Evolutionary conservation across 2,888 invertebrate species (phyloP), one percentile per base, ranked within the genome.

Genomic region (Mactromeris polynyma): DNA sequence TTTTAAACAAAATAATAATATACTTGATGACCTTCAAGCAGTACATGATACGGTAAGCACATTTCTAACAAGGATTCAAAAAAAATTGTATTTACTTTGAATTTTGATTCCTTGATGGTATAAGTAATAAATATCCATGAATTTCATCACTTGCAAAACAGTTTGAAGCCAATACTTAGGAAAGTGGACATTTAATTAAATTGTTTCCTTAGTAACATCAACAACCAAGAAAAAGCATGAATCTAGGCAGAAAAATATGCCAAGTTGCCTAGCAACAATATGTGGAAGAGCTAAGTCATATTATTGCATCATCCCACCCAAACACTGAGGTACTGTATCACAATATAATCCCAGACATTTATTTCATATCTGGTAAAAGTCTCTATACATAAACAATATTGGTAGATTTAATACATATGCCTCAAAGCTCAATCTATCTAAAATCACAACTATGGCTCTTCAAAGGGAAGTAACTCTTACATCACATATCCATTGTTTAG

Each of bases 241-340:
- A 64, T 3, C n/a, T 26, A 46, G 58, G 58, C 58, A 64, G 14
- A 17, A n/a, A 51, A 51, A 64, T 26, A 64, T 64, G 58, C n/a
- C 58, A n/a, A 7, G 26, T 64, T 64, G 26, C 26, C 58, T 26
- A 73, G 73, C 19, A 58, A 36, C 31, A 4, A 9, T 33, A 36
- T 40, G 80, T 46, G 80, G 51, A 81, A 81, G 73, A 73, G 80
- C 80, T 31, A 54, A 26, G 26, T 73, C 38, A 19, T 19, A 19
- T 46, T 83, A 83, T 83, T 83, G 83, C 83, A 83, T 83, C 83
- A 46, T 83, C 83, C 83, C 83, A 83, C 79, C 33, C 33, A 46
- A 42, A 46, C 33, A 73, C 69, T 46, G 83, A 83, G 83, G 83
- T 73, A 83, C 69, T 83, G 19, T 83, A 83, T 83, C 83, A 83